A percentile compares a stretch with the other conserved stretches of the same genome.
These are phyloP conservation scores for Acrossocheilus wenchowensis DNA, from an alignment of 2,797 vertebrate genomes.

Conservation along the genomic window DNA sequence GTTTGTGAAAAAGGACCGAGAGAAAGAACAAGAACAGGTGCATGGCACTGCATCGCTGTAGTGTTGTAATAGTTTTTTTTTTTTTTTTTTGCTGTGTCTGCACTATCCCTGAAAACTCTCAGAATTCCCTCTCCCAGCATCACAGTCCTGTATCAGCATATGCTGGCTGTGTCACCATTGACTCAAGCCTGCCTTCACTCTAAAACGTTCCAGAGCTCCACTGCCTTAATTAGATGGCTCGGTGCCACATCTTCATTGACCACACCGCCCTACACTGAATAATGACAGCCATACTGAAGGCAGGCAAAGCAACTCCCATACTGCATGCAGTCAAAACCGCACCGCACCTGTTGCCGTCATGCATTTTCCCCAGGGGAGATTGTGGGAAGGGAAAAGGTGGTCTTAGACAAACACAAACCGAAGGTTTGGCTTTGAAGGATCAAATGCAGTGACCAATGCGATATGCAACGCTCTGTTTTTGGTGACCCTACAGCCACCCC, in stretches of 20 bases:
- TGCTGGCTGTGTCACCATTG: slow-evolving; percentile 17
- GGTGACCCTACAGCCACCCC: not conserved
- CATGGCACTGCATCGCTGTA: slow-evolving; percentile 10
- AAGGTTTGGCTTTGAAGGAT: not conserved
- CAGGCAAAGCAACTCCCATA: slow-evolving; percentile 11
- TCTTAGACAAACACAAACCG: slow-evolving; percentile 28
- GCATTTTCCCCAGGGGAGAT: slow-evolving; percentile 22
- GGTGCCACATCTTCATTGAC: slow-evolving; percentile 17
- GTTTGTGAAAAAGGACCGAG: not conserved
- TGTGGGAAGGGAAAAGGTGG: slow-evolving; percentile 16
- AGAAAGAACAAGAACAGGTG: slow-evolving; percentile 21
- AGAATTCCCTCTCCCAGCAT: slow-evolving; percentile 1
- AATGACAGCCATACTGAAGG: slow-evolving; percentile 23
- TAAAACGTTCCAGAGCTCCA: slow-evolving; percentile 24
- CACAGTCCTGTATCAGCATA: slow-evolving; percentile 34
- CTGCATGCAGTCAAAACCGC: not conserved
- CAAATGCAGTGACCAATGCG: not conserved
- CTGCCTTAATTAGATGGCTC: slow-evolving; percentile 41
- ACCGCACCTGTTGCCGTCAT: slow-evolving; percentile 33
- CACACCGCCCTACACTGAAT: not conserved
- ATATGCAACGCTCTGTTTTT: not conserved
- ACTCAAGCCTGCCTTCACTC: slow-evolving; percentile 11
- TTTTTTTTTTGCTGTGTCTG: slow-evolving; percentile 28
- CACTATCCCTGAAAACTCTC: slow-evolving; percentile 12
- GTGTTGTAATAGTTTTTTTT: not conserved